Evolutionary conservation across 1,140 invertebrate species (phyloP).

Genomic region (Drosophila nebulosa): DNA sequence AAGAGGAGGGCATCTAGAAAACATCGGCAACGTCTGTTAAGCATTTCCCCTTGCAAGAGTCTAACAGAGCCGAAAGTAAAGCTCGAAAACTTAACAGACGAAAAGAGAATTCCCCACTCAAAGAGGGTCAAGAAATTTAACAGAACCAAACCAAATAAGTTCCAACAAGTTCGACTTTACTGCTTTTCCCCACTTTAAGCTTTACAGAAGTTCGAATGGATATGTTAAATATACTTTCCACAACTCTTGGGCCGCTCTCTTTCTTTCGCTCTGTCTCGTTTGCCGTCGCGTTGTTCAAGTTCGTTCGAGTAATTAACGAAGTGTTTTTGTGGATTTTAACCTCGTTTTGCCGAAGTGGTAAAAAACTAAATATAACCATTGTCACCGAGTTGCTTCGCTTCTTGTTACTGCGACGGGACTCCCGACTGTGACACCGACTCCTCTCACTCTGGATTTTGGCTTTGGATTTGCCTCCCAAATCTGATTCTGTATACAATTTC

Average conservation of each 20-base stretch:
- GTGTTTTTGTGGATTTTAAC: slow-evolving; percentile 64
- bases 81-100: background rate
- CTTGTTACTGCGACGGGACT: slow-evolving; percentile 9
- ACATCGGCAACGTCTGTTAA: background rate
- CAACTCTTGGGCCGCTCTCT: background rate
- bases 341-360: slow-evolving; percentile 32
- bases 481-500: background rate
- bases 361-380: slow-evolving; percentile 14
- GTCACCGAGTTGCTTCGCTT: slow-evolving; percentile 16
- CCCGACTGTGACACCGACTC: background rate
- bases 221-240: background rate
- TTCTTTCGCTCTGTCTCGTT: background rate
- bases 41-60: background rate
- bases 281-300: background rate
- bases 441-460: background rate
- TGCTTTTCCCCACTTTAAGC: background rate
- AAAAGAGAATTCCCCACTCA: background rate
- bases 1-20: background rate
- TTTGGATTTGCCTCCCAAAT: background rate
- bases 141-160: background rate
- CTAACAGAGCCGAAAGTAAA: background rate
- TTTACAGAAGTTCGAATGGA: background rate
- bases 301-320: slow-evolving; percentile 32
- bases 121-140: background rate
- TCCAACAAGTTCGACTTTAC: background rate